Evolutionary conservation across 2,113 vertebrate species (phyloP).

Genomic region (Syrmaticus mikado): DNA sequence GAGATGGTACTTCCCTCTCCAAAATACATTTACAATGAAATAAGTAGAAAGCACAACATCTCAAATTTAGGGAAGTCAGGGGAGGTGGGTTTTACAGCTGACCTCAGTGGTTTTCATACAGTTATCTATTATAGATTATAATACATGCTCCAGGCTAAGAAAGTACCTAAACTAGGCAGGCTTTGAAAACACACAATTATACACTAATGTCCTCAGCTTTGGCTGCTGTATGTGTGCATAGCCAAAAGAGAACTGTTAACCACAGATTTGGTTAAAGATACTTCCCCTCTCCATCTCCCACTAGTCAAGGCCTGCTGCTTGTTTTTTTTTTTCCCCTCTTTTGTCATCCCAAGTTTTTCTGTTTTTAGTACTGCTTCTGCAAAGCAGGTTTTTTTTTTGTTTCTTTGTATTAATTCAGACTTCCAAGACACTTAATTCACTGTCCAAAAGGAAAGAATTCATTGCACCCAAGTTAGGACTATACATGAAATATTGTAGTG

Average conservation of each 20-base stretch:
- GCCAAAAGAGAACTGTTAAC: not conserved
- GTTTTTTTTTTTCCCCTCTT: too few relatives aligned
- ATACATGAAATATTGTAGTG: not conserved
- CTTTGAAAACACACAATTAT: not conserved
- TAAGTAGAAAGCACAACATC: not conserved
- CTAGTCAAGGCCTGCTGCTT: not conserved
- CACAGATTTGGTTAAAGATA: not conserved
- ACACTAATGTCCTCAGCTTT: not conserved
- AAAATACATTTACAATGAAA: not conserved
- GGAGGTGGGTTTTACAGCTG: not conserved
- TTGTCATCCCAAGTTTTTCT: not conserved
- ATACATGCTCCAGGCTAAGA: not conserved
- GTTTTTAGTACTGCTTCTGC: not conserved
- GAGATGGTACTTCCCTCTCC: not conserved
- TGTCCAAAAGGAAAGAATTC: not conserved
- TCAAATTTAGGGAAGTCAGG: not conserved
- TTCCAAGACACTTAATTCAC: not conserved
- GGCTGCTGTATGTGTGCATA: fast-evolving
- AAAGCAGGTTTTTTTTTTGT: not conserved
- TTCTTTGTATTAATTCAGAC: not conserved
- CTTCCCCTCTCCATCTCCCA: not conserved
- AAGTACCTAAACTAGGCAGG: not conserved
- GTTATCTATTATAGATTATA: not conserved
- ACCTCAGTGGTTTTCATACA: not conserved
- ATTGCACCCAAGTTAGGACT: not conserved